phyloP scores from a whole-genome alignment of 2,113 vertebrate species.

The Melanotaenia duboulayi region DNA sequence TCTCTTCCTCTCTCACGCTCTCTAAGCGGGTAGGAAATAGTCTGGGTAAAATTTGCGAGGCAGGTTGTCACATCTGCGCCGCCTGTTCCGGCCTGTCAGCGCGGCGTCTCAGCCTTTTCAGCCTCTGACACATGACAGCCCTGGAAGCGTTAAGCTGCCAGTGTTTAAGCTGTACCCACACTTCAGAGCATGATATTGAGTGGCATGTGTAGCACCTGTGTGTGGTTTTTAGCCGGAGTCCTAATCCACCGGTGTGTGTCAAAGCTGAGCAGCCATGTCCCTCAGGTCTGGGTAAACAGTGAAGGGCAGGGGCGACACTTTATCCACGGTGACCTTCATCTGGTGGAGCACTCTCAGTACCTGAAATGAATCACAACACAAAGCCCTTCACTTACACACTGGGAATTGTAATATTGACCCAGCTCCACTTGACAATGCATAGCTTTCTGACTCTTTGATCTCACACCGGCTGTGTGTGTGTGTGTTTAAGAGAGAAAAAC shows the following conservation, averaged over 20 bases:
- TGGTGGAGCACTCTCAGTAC: slow-evolving; percentile 45
- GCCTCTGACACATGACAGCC: slow-evolving; percentile 9
- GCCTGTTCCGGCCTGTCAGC: background rate
- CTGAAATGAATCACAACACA: slow-evolving; percentile 55
- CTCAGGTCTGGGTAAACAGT: slow-evolving; percentile 58
- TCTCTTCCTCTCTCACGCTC: background rate
- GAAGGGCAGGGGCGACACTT: slow-evolving; percentile 52
- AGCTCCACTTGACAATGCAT: slow-evolving; percentile 67
- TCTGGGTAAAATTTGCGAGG: background rate
- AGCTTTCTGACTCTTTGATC: slow-evolving; percentile 68
- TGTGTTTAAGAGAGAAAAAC: slow-evolving; percentile 46
- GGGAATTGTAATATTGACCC: slow-evolving; percentile 74
- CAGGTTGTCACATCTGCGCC: background rate
- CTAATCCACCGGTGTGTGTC: slow-evolving; percentile 31
- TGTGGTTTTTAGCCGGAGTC: slow-evolving; percentile 19
- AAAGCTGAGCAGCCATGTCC: slow-evolving; percentile 26
- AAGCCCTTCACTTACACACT: slow-evolving; percentile 60
- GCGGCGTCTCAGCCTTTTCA: background rate
- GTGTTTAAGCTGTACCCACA: slow-evolving; percentile 20
- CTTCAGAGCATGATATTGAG: slow-evolving; percentile 8
- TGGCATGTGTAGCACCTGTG: slow-evolving; percentile 17
- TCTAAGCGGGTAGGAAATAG: background rate
- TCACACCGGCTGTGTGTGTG: slow-evolving; percentile 32
- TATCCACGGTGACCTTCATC: slow-evolving; percentile 64
- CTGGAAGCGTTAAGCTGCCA: slow-evolving; percentile 16